These are phyloP conservation scores for Heliocidaris erythrogramma DNA, from an alignment of 35 echinoderm and acorn worm species.

Conservation along the genomic window DNA sequence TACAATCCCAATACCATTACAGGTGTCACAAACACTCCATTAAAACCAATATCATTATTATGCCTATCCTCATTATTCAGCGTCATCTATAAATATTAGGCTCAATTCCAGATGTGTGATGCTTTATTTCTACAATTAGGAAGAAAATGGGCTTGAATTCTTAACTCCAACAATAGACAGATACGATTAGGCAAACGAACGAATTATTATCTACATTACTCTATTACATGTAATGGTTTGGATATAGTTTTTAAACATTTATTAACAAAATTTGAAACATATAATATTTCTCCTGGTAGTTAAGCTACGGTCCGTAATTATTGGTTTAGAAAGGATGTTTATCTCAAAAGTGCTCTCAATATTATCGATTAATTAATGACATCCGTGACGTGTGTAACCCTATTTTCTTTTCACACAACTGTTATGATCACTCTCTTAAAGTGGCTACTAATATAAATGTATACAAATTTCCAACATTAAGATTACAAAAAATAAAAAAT, in stretches of 20 bases:
- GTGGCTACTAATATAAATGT: background rate
- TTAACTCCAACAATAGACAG: no score
- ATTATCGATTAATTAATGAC: background rate
- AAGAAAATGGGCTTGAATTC: no score
- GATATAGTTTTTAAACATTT: no score
- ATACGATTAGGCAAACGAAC: no score
- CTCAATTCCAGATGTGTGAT: background rate
- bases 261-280: no score
- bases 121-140: background rate
- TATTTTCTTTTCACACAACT: background rate
- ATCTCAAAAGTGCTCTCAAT: background rate
- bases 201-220: no score
- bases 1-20: background rate
- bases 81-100: background rate
- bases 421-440: background rate
- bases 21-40: background rate
- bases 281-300: background rate
- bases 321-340: conserved; percentile 7
- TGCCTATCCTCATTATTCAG: background rate
- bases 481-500: background rate
- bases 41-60: background rate
- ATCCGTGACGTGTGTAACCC: background rate
- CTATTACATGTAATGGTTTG: no score
- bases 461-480: background rate
- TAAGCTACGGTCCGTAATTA: background rate